Percentiles rank a stretch among this genome's conserved stretches.
Evolutionary conservation across 1,140 invertebrate genomes (phyloP).

Genomic region (Eriocheir sinensis): DNA sequence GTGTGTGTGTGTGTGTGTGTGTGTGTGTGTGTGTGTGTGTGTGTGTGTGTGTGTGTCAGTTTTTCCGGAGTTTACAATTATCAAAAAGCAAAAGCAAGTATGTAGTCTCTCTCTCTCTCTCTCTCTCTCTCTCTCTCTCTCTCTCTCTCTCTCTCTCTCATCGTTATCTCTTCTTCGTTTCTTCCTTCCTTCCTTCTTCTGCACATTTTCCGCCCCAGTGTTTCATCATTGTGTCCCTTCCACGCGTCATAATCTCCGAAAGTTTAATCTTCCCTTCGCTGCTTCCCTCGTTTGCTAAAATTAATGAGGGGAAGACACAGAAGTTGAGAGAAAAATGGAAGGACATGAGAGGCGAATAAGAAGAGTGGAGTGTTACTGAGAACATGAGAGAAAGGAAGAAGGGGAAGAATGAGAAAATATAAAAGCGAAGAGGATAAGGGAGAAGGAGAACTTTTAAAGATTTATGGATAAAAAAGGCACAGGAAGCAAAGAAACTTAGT

Average conservation of each 20-base stretch:
- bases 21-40: too few relatives aligned
- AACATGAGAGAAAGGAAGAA: too few relatives aligned
- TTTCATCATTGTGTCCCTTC: background rate
- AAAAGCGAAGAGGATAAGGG: too few relatives aligned
- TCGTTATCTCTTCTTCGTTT: background rate
- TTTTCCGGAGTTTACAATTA: too few relatives aligned
- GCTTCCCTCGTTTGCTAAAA: background rate
- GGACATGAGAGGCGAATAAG: background rate
- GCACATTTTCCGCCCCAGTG: background rate
- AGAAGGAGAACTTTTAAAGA: too few relatives aligned
- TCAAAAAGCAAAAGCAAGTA: too few relatives aligned
- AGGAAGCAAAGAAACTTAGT: too few relatives aligned
- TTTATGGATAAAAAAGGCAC: too few relatives aligned
- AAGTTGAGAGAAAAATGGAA: background rate
- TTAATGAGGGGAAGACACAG: background rate
- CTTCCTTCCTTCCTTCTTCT: background rate
- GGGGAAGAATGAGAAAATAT: too few relatives aligned
- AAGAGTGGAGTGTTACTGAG: background rate
- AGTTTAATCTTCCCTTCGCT: background rate
- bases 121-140: constrained; percentile 4
- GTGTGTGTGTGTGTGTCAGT: too few relatives aligned
- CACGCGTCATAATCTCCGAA: background rate
- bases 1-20: too few relatives aligned
- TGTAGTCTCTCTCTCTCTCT: constrained; percentile 16
- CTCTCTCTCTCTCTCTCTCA: background rate